Conservation (phyloP, 1,140 invertebrate genomes). For the Nephila pilipes region DNA sequence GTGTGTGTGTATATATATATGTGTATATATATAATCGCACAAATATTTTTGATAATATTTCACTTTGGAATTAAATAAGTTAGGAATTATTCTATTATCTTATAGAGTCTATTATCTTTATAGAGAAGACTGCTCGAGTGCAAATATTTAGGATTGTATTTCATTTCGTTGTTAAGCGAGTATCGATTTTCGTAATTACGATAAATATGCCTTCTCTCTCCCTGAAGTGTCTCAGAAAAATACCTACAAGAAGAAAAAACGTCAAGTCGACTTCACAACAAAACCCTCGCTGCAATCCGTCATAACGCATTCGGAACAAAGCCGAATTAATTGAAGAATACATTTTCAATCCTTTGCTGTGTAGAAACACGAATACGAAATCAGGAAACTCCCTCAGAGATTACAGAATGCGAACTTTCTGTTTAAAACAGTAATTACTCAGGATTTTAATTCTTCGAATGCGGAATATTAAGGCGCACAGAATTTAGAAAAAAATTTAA, state of each 20-base stretch:
- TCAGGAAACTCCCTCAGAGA: neutral
- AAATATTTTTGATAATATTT: too few relatives aligned
- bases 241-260: neutral
- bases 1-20: too few relatives aligned
- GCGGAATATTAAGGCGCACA: too few relatives aligned
- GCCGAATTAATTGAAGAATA: neutral
- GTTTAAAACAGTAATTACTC: neutral
- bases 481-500: neutral
- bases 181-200: neutral
- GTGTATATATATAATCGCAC: too few relatives aligned
- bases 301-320: neutral
- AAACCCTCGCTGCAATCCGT: neutral
- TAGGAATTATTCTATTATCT: too few relatives aligned
- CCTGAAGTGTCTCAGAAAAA: neutral
- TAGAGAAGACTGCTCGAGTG: too few relatives aligned
- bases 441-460: neutral
- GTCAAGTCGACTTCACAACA: neutral
- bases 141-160: too few relatives aligned
- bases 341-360: neutral
- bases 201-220: neutral
- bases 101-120: too few relatives aligned
- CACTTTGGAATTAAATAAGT: too few relatives aligned
- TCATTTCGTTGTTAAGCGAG: too few relatives aligned
- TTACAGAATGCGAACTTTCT: neutral
- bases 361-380: neutral